Conservation (phyloP, 2,797 vertebrate species). For the Gymnopithys bicolor region DNA sequence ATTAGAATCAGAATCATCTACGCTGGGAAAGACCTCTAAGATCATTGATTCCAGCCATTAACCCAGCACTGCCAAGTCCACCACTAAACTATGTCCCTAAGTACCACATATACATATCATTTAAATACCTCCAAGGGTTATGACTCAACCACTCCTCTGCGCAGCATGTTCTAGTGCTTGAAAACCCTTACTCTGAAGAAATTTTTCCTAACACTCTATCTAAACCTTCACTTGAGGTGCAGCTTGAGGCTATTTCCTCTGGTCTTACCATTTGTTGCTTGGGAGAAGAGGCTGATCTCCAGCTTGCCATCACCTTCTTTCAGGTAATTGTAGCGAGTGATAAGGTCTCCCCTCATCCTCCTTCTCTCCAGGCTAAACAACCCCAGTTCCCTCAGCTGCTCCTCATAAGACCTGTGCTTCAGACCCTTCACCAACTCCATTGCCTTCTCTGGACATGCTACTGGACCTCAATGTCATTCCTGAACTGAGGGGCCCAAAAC, state of each 20-base stretch:
- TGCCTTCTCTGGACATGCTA: background rate
- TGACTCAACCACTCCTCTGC: no score
- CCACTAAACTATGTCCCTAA: background rate
- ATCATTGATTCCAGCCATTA: background rate
- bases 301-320: background rate
- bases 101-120: fast-evolving
- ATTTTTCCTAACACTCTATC: background rate
- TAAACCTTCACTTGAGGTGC: background rate
- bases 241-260: background rate
- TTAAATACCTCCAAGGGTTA: background rate
- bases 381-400: background rate
- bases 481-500: background rate
- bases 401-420: no score
- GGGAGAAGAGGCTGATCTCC: background rate
- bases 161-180: background rate
- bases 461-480: background rate
- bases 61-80: background rate
- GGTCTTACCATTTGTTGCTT: background rate
- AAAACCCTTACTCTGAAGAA: background rate
- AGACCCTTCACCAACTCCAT: background rate
- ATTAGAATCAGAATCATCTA: background rate
- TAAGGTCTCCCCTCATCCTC: fast-evolving
- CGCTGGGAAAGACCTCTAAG: background rate
- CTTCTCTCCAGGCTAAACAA: background rate
- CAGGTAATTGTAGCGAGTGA: background rate